Evolutionary conservation across 2,888 invertebrate genomes (phyloP), one percentile per base, ranked within the genome.

Genomic region (Orchesellides sinensis): DNA sequence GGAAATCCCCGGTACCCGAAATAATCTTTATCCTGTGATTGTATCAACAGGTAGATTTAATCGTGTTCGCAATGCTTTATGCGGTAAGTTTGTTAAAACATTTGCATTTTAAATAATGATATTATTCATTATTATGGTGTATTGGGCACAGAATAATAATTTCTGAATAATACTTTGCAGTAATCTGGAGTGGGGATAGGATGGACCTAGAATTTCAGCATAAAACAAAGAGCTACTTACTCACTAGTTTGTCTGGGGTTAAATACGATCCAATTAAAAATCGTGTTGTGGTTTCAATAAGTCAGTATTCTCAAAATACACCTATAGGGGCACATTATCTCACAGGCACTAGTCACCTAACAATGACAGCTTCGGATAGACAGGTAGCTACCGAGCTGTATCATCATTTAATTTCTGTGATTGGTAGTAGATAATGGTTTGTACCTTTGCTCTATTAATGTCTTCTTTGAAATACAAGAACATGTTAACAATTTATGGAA

Each of bases 201-300:
- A 87, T 88, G 87, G 88, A 88, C 25, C 63, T 88, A 23, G 88
- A 88, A 83, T 87, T 87, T 70, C 86, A 88, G 72, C 73, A 83
- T 47, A 88, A 88, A 78, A 84, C 78, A 0, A 88, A 88, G 52
- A 85, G 83, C 32, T 88, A 88, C 49, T 87, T 87, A 8, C 73
- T 88, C 12, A 79, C 80, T 10, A 75, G 68, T 8, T 87, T 88
- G 21, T 80, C 81, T 0, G 86, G 84, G 5, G 87, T 87, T 0
- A 87, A 87, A 45, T 85, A 86, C 25, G 87, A 88, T 77, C 74
- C 83, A 23, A 82, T 84, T n/a, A 88, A 88, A 75, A 87, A 85
- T 63, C 83, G 86, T 8, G 78, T 88, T 5, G 84, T 87, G 0
- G 54, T 88, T 14, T 83, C 86, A 6, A 56, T 87, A 0, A 65